These are phyloP conservation scores for Passer montanus DNA, from an alignment of 2,113 vertebrate genomes.

Conservation along the genomic window DNA sequence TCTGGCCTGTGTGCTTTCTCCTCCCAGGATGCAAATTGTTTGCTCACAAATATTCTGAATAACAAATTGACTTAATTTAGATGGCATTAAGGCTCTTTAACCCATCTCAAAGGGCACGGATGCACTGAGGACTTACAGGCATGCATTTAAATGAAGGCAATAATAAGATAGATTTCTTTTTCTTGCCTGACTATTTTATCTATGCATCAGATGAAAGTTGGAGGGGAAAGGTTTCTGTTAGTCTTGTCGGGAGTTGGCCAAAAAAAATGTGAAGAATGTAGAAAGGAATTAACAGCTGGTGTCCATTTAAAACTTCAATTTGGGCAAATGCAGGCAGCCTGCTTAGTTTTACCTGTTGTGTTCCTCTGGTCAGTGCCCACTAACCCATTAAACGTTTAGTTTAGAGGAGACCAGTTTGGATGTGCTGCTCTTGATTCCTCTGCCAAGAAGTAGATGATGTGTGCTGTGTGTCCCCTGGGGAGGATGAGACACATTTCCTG, in stretches of 20 bases:
- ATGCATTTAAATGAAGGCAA: constrained; percentile 1
- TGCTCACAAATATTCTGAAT: constrained; percentile 15
- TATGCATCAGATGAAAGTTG: constrained; percentile 34
- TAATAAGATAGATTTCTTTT: constrained; percentile 32
- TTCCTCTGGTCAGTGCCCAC: neutral
- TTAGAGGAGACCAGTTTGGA: neutral
- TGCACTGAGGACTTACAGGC: neutral
- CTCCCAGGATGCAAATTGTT: constrained; percentile 16
- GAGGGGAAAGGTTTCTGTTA: constrained; percentile 50
- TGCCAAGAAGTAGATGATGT: neutral
- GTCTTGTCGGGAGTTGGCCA: constrained; percentile 37
- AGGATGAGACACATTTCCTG: neutral
- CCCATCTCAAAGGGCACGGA: neutral
- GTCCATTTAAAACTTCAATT: constrained; percentile 20
- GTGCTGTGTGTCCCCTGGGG: neutral
- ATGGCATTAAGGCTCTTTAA: neutral
- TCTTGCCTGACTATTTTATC: constrained; percentile 36
- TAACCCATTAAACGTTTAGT: neutral
- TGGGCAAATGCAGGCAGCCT: neutral
- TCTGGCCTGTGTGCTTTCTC: neutral
- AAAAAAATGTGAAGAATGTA: constrained; percentile 55
- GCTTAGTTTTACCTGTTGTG: constrained; percentile 9
- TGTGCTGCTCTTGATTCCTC: neutral
- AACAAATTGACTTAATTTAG: constrained; percentile 36
- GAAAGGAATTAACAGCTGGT: constrained; percentile 53